phyloP scores from a whole-genome alignment of 1,140 invertebrate species.

The Leptoteleia sp. region DNA sequence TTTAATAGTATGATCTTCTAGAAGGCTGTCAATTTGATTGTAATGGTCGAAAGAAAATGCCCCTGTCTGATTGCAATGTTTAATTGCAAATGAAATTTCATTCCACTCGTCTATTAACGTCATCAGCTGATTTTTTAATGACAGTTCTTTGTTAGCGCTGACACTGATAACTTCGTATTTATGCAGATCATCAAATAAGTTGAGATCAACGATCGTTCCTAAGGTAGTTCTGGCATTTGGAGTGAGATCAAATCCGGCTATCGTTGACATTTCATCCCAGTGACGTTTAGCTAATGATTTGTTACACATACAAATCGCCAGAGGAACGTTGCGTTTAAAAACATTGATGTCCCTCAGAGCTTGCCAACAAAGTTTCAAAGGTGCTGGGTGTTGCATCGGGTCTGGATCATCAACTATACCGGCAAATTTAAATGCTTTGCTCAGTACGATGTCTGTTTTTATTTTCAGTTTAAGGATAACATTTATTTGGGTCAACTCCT shows the following conservation, averaged over 20 bases:
- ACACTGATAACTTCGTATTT: slow-evolving; percentile 85
- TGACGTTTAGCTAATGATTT: slow-evolving; percentile 85
- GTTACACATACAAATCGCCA: slow-evolving; percentile 86
- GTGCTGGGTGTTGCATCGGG: slow-evolving; percentile 82
- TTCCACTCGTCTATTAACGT: slow-evolving; percentile 86
- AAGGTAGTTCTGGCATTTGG: slow-evolving; percentile 86
- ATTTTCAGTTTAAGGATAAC: slow-evolving; percentile 84
- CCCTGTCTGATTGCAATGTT: slow-evolving; percentile 79
- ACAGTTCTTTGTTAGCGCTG: slow-evolving; percentile 86
- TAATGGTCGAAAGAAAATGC: slow-evolving; percentile 81
- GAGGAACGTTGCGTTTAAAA: slow-evolving; percentile 84
- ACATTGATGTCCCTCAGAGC: slow-evolving; percentile 82
- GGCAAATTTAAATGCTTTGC: slow-evolving; percentile 77
- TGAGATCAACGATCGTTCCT: slow-evolving; percentile 83
- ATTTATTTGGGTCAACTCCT: slow-evolving; percentile 82
- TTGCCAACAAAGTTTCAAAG: slow-evolving; percentile 83
- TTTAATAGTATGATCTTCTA: slow-evolving; percentile 86
- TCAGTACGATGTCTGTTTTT: slow-evolving; percentile 80
- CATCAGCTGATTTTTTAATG: slow-evolving; percentile 83
- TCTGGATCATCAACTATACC: slow-evolving; percentile 83
- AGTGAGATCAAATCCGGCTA: slow-evolving; percentile 84
- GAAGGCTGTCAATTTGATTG: slow-evolving; percentile 84
- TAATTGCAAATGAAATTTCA: slow-evolving; percentile 80
- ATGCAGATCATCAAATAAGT: slow-evolving; percentile 83
- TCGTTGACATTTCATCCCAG: slow-evolving; percentile 86